Evolutionary conservation across 2,888 invertebrate genomes (phyloP).

Genomic region (Plebejus anna): DNA sequence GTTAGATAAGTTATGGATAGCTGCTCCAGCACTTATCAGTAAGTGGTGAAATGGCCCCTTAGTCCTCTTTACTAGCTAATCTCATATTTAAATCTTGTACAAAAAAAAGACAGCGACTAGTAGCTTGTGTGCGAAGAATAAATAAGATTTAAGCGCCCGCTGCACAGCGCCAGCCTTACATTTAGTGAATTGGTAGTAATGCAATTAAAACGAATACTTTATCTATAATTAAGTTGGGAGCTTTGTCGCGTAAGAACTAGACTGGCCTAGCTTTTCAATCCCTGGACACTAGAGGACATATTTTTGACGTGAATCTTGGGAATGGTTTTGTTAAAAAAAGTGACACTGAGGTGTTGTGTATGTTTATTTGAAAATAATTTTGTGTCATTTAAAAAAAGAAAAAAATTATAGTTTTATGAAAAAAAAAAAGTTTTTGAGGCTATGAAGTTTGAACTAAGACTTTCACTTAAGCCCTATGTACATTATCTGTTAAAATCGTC

Average conservation of each 20-base stretch:
- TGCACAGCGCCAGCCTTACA: not conserved
- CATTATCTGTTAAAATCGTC: not conserved
- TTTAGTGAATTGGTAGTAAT: conserved; percentile 27
- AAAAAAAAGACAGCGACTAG: not conserved
- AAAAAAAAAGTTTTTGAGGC: no score
- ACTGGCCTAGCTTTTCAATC: not conserved
- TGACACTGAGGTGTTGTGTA: no score
- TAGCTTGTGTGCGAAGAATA: not conserved
- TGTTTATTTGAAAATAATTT: no score
- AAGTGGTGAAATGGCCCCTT: no score
- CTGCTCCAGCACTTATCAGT: no score
- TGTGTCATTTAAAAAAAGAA: no score
- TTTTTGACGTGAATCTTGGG: not conserved
- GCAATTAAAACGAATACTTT: conserved; percentile 26
- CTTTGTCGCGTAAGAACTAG: conserved; percentile 15
- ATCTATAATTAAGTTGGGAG: conserved; percentile 11
- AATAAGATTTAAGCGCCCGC: conserved; percentile 18
- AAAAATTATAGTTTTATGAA: no score
- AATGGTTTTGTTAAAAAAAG: not conserved
- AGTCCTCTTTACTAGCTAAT: not conserved
- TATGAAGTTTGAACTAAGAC: no score
- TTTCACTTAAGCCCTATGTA: no score
- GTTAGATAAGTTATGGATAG: no score
- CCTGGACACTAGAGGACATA: not conserved
- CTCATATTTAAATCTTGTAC: not conserved